Conservation (phyloP, 2,888 invertebrate genomes). For the Lagria hirta region DNA sequence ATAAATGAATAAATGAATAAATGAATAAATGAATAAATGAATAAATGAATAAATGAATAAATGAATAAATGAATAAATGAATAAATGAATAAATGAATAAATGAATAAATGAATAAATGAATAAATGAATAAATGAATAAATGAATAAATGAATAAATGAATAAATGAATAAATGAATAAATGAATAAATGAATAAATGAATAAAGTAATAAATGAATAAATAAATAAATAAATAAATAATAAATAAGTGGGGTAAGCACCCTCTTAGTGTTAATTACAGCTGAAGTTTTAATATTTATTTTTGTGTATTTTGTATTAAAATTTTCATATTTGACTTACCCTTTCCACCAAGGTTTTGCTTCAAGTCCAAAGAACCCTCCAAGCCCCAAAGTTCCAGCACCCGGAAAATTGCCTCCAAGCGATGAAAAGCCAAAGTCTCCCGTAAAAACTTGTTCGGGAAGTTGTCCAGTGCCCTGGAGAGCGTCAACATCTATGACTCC, state of each 20-base stretch:
- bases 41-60: too few species aligned
- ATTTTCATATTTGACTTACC: conserved; percentile 45
- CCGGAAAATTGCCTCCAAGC: conserved; percentile 25
- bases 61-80: too few species aligned
- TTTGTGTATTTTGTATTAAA: neutral
- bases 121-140: neutral
- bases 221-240: conserved; percentile 8
- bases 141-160: neutral
- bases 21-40: too few species aligned
- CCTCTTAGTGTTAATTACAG: conserved; percentile 15
- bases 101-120: too few species aligned
- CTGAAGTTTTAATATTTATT: conserved; percentile 1
- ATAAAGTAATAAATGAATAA: too few species aligned
- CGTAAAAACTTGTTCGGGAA: conserved; percentile 12
- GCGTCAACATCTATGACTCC: conserved; percentile 45
- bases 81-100: too few species aligned
- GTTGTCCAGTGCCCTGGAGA: conserved; percentile 18
- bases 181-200: neutral
- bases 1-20: too few species aligned
- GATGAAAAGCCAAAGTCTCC: conserved; percentile 36
- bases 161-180: neutral
- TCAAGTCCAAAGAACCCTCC: conserved; percentile 44
- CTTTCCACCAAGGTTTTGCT: conserved; percentile 55
- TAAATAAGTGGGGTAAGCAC: too few species aligned
- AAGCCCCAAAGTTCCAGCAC: conserved; percentile 33